Evolutionary conservation across 2,797 vertebrate species (phyloP).

Genomic region (Scomberomorus guttatus): DNA sequence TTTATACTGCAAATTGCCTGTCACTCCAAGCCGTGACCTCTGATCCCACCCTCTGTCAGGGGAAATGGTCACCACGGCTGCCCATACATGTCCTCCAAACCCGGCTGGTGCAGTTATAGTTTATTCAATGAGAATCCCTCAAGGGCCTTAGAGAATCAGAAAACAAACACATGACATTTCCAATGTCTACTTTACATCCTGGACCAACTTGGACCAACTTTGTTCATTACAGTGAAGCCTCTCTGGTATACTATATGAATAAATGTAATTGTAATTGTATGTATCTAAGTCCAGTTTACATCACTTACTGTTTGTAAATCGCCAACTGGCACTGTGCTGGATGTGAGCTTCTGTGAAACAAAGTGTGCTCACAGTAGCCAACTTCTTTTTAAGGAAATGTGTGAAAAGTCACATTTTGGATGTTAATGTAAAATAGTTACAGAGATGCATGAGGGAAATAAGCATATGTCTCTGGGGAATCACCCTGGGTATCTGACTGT

Average conservation of each 20-base stretch:
- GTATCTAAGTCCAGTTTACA: background rate
- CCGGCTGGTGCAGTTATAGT: conserved; percentile 17
- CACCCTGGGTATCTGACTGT: conserved; percentile 64
- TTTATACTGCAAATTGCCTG: conserved; percentile 38
- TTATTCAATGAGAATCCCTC: background rate
- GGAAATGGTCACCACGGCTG: conserved; percentile 3
- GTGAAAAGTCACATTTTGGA: conserved; percentile 44
- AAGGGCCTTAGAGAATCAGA: background rate
- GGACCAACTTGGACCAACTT: background rate
- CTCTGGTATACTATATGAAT: background rate
- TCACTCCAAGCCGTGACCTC: conserved; percentile 19
- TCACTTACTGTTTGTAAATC: background rate
- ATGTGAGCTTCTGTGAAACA: conserved; percentile 4
- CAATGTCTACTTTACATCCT: background rate
- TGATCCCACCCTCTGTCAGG: conserved; percentile 20
- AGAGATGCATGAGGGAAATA: conserved; percentile 51
- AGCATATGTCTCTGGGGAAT: conserved; percentile 63
- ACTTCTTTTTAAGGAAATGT: conserved; percentile 8
- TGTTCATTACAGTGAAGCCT: background rate
- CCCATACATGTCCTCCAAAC: background rate
- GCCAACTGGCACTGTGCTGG: background rate
- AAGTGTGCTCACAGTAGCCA: background rate
- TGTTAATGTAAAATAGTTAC: conserved; percentile 58
- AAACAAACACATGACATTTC: background rate
- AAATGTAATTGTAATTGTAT: background rate